Evolutionary conservation across 2,797 vertebrate genomes (phyloP), one percentile per base, ranked within the genome.

Genomic region (Myripristis murdjan): DNA sequence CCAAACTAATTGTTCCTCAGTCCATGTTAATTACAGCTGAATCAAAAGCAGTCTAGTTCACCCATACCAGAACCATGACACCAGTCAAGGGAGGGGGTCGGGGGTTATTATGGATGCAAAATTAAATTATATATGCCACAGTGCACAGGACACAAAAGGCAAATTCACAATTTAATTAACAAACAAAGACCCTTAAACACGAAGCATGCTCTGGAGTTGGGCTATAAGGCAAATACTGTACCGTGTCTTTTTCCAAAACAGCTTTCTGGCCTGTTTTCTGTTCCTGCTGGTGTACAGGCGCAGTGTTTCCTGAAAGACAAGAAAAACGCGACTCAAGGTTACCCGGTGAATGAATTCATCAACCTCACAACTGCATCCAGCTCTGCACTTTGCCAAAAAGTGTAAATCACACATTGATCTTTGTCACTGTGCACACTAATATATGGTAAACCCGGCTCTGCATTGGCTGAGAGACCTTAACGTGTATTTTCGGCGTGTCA

Each of bases 121-220:
- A 94, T 93, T 77, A 43, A 90, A 93, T 95, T 91, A 94, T 83
- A 79, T 71, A 91, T 85, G 93, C 92, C 86, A 87, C 81, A 68
- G 72, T 83, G 90, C 87, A 47, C 80, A 69, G 83, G 84, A 88
- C 85, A 91, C 88, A 91, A 92, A 37, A 93, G 90, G 84, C 73
- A 91, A 89, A 89, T 89, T 91, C 88, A 71, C 83, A 84, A 83
- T 87, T 92, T 91, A 86, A 89, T 92, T 88, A 90, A 83, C 70
- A 88, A 91, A 93, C 86, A 91, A 91, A 85, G 81, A 73, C n/a
- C 59, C 73, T 82, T 68, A 43, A 78, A 83, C 55, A 73, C 73
- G 70, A 79, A 75, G 63, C 66, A 76, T 67, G 56, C 46, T 12
- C 79, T 64, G 63, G 28, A 10, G 54, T 16, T 10, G 3, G 4